phyloP scores from a whole-genome alignment of 2,113 vertebrate species.

The Leucoraja erinaceus region DNA sequence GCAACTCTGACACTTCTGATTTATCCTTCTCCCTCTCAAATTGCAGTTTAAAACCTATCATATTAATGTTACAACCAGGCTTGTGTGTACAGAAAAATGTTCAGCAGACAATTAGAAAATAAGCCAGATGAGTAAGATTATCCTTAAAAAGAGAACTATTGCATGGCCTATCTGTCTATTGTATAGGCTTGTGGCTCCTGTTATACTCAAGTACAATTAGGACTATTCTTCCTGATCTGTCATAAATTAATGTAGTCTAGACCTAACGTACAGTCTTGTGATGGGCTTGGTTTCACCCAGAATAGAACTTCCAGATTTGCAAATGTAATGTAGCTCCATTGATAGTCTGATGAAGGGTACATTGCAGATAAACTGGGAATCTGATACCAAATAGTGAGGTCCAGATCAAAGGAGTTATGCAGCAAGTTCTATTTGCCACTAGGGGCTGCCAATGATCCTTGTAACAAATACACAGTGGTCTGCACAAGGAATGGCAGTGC shows the following conservation, averaged over 20 bases:
- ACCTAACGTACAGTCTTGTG: neutral
- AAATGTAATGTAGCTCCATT: neutral
- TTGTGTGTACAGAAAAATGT: neutral
- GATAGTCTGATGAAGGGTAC: neutral
- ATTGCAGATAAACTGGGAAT: neutral
- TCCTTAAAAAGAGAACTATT: neutral
- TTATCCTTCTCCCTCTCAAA: too few species aligned
- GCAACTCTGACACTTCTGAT: too few species aligned
- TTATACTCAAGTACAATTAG: neutral
- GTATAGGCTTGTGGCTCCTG: neutral
- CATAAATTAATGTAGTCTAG: neutral
- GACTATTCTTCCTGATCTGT: neutral
- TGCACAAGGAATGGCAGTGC: too few species aligned
- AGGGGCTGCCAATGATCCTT: constrained; percentile 10
- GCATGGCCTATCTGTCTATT: neutral
- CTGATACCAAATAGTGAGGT: neutral
- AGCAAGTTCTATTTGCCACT: neutral
- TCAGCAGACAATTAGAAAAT: neutral
- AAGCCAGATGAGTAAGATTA: neutral
- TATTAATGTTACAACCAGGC: neutral
- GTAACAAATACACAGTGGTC: neutral
- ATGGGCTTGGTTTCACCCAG: neutral
- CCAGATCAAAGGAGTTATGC: neutral
- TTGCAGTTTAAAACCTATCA: too few species aligned
- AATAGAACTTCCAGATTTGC: neutral